Percentiles rank a stretch among this genome's conserved stretches.
Conservation (phyloP, 2,113 vertebrate genomes). For the Cochlearius cochlearius region DNA sequence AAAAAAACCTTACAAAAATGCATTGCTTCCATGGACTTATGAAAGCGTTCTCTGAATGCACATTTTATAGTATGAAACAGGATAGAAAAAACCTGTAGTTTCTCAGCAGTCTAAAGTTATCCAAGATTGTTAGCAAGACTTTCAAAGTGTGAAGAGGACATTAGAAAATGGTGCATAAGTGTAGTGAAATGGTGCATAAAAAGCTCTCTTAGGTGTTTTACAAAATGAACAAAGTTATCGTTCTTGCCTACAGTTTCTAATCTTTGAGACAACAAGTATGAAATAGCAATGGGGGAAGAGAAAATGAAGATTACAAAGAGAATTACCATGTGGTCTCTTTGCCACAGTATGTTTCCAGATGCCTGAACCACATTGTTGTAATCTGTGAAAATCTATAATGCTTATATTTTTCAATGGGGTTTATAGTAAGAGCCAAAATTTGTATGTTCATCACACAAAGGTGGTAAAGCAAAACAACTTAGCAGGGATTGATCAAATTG, state of each 20-base stretch:
- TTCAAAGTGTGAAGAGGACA: not conserved
- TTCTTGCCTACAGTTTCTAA: not conserved
- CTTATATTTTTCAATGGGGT: not conserved
- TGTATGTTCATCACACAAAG: not conserved
- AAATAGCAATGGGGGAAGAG: not conserved
- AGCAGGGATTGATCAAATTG: not conserved
- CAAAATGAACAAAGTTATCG: not conserved
- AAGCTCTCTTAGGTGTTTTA: not conserved
- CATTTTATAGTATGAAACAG: not conserved
- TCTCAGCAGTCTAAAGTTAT: not conserved
- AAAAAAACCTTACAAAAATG: not conserved
- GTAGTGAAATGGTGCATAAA: not conserved
- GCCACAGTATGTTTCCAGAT: not conserved
- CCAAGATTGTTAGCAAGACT: not conserved
- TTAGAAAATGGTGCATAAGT: not conserved
- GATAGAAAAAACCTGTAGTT: not conserved
- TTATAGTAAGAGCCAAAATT: not conserved
- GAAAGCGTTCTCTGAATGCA: not conserved
- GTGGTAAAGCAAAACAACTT: not conserved
- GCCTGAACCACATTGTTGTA: not conserved
- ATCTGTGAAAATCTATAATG: not conserved
- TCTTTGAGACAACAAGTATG: not conserved
- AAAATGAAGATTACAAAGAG: not conserved
- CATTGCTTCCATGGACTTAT: not conserved
- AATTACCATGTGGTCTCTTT: not conserved